Base-by-base conservation (phyloP, 2,888 invertebrate genomes). In the Cetonia aurata region DNA sequence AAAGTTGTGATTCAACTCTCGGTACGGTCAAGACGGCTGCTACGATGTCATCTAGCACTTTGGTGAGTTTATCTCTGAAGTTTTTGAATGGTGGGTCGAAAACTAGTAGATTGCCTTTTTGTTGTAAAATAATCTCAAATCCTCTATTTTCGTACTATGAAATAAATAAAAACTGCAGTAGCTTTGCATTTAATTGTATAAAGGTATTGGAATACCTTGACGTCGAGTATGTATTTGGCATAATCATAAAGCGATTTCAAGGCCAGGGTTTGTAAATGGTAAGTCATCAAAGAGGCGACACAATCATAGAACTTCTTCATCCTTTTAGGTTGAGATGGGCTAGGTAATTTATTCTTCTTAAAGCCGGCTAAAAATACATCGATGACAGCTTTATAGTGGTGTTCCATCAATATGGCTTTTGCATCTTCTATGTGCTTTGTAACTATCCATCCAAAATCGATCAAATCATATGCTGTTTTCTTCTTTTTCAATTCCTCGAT, bases 251-350 rank as follows among this genome's bases (percentile, higher is more conserved):
- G 88, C 3, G 96, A 96, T 77, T 91, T 89, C 50, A 95, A 86
- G 75, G 94, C 94, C 41, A 96, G 83, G 19, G 90, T 90, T 82
- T 96, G 95, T 69, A 98, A 85, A 78, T 96, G 94, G 77, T 91
- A 91, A 0, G 95, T 94, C 97, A 97, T 97, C 48, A 96, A 86
- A 33, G 92, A 91, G 0, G 92, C 92, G 0, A 96, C 90, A 77
- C 95, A 93, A 82, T 96, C 93, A 82, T 93, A 96, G 83, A 96
- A 96, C 53, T 90, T 89, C 76, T 88, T 89, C 83, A 93, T 89
- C 80, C 90, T 88, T 12, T 87, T 87, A 15, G 87, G 88, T 75
- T 92, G 90, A 57, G 88, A 86, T 0, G 89, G 87, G 73, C 90
- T 90, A 0, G 94, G 93, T 67, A 94, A 86, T 74, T 89, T 86